Conservation (phyloP, 2,888 invertebrate genomes). For the Leptopterna dolabrata region DNA sequence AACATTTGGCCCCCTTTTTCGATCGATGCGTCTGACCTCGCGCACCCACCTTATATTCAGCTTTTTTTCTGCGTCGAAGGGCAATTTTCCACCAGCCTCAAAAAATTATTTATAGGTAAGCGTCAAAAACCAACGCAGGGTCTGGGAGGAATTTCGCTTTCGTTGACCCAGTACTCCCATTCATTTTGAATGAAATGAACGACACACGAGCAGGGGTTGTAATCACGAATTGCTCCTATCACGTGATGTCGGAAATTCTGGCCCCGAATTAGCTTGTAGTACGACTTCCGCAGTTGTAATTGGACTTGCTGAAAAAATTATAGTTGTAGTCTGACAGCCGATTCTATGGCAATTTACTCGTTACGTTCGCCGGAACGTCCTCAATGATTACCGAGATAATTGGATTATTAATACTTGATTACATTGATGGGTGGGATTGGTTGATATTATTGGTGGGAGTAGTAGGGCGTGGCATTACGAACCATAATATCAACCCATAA, state of each 20-base stretch:
- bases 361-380: neutral
- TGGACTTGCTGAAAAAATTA: neutral
- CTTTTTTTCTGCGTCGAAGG: slow-evolving; percentile 3
- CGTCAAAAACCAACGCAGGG: neutral
- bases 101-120: slow-evolving; percentile 34
- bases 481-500: too few relatives aligned
- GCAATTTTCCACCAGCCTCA: neutral
- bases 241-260: slow-evolving; percentile 22
- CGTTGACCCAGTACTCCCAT: slow-evolving; percentile 29
- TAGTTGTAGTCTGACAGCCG: neutral
- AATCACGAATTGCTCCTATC: slow-evolving; percentile 29
- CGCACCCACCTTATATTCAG: neutral
- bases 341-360: neutral
- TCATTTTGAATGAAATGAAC: slow-evolving; percentile 30
- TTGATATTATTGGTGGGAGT: too few relatives aligned
- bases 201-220: neutral
- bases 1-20: slow-evolving; percentile 36
- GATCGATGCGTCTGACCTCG: slow-evolving; percentile 53
- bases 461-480: too few relatives aligned
- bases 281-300: neutral
- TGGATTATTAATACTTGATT: too few relatives aligned
- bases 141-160: slow-evolving; percentile 34
- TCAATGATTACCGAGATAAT: neutral
- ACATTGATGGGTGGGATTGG: too few relatives aligned
- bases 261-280: neutral